phyloP scores from a whole-genome alignment of 2,888 invertebrate species.

The Dascillus cervinus region DNA sequence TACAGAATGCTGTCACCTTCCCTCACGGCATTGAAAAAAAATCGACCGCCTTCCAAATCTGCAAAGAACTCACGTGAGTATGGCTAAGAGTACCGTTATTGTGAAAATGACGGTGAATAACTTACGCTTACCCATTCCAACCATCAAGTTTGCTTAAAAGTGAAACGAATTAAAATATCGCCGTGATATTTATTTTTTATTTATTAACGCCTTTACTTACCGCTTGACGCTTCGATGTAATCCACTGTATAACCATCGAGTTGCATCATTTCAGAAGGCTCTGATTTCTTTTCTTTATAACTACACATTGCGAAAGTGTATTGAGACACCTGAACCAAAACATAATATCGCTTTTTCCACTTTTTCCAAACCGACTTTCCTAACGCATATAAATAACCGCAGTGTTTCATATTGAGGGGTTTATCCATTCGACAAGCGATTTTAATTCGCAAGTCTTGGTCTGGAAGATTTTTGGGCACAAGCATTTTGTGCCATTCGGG shows the following conservation, averaged over 20 bases:
- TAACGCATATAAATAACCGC: conserved; percentile 84
- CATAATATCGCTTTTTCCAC: conserved; percentile 98
- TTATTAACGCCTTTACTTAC: conserved; percentile 45
- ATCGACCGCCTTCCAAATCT: conserved; percentile 89
- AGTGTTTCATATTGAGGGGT: conserved; percentile 98
- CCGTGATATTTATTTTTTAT: not conserved
- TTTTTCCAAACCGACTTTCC: conserved; percentile 99
- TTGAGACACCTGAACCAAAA: conserved; percentile 97
- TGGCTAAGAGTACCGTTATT: too few species aligned
- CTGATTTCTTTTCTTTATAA: conserved; percentile 98
- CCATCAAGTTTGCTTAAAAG: conserved; percentile 80
- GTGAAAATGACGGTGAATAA: conserved; percentile 17
- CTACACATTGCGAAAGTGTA: conserved; percentile 99
- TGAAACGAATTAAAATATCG: conserved; percentile 8
- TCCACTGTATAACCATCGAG: conserved; percentile 99
- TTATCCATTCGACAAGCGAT: conserved; percentile 98
- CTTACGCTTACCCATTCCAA: conserved; percentile 73
- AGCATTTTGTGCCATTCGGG: conserved; percentile 99
- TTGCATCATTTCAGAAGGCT: conserved; percentile 99
- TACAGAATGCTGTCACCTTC: conserved; percentile 96
- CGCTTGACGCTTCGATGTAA: conserved; percentile 93
- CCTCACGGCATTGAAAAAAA: conserved; percentile 97
- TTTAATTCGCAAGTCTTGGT: conserved; percentile 94
- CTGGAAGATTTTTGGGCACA: conserved; percentile 88
- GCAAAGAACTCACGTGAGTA: conserved; percentile 27